Evolutionary conservation across 2,888 invertebrate species (phyloP), one percentile per base, ranked within the genome.

Genomic region (Morpho helenor): DNA sequence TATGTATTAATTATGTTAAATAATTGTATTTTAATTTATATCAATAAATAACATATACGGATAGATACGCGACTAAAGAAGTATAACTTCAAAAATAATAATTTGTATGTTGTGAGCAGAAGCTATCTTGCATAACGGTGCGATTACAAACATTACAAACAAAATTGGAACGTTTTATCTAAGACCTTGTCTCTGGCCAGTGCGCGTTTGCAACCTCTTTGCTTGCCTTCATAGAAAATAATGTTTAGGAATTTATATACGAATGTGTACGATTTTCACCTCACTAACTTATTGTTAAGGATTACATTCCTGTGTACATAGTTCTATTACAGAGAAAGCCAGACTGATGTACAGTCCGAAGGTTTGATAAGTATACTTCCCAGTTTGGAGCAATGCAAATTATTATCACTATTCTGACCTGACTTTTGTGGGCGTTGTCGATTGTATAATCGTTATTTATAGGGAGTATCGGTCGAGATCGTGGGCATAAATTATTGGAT

Each of bases 301-400:
- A 51, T 49, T 52, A 65, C 46, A 51, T 61, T 68, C 7, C 51
- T 44, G 50, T 51, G 60, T 23, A 31, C 16, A n/a, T 47, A 44
- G 49, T 57, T 60, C 40, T 57, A 55, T 61, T 63, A 47, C 57
- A 57, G 83, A 80, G 84, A 86, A 85, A 85, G 85, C 80, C 68
- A 66, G 56, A 60, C 73, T 78, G 84, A 85, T 84, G 84, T 80
- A 81, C 77, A 71, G 70, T 64, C 61, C 67, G 61, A 67, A 70
- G 74, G 68, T 74, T 77, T 86, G 85, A 85, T 84, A 84, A 83
- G 79, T 77, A 71, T 68, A 79, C 84, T 87, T 85, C 84, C 83
- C 81, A 80, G 81, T 82, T 70, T 72, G 68, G 68, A 66, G 64
- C 66, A 71, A 84, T 83, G 84, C 85, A 83, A 83, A 84, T 84